These are phyloP conservation scores for Brachycybe producta DNA, from an alignment of 2,888 invertebrate species.

Conservation along the genomic window DNA sequence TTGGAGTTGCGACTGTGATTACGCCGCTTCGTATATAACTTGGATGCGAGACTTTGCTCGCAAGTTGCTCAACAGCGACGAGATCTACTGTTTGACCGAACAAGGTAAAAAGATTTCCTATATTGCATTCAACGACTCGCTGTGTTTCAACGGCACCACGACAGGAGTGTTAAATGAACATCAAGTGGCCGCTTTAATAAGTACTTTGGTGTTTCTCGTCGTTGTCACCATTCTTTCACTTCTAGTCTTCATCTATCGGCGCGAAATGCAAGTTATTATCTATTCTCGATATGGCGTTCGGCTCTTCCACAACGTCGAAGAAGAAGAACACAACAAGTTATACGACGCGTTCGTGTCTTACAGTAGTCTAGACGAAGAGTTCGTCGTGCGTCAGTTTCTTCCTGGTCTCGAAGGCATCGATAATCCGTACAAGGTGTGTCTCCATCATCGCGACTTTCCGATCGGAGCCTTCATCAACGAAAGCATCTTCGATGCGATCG, in stretches of 20 bases:
- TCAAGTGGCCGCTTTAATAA: background rate
- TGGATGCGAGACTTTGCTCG: constrained; percentile 56
- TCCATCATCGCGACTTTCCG: constrained; percentile 28
- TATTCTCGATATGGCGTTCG: constrained; percentile 2
- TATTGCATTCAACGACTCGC: background rate
- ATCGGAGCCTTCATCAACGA: constrained; percentile 26
- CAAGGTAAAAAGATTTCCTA: background rate
- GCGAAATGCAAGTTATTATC: constrained; percentile 15
- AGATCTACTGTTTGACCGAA: background rate
- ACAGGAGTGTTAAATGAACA: too few species aligned
- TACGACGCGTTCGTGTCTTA: constrained; percentile 29
- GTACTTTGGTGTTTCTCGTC: constrained; percentile 13
- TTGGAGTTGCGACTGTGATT: constrained; percentile 14
- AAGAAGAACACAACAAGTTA: constrained; percentile 15
- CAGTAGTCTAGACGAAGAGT: constrained; percentile 22
- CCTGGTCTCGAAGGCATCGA: constrained; percentile 23
- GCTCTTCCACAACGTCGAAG: constrained; percentile 10
- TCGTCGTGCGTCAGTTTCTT: constrained; percentile 23
- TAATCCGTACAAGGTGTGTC: constrained; percentile 23
- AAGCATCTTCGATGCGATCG: constrained; percentile 26
- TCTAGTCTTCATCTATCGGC: constrained; percentile 9
- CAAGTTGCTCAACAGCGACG: constrained; percentile 43
- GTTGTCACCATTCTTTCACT: constrained; percentile 8
- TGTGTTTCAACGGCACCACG: background rate
- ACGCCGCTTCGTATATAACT: constrained; percentile 54